Evolutionary conservation across 2,888 invertebrate genomes (phyloP).

Genomic region (Sphecodes monilicornis): DNA sequence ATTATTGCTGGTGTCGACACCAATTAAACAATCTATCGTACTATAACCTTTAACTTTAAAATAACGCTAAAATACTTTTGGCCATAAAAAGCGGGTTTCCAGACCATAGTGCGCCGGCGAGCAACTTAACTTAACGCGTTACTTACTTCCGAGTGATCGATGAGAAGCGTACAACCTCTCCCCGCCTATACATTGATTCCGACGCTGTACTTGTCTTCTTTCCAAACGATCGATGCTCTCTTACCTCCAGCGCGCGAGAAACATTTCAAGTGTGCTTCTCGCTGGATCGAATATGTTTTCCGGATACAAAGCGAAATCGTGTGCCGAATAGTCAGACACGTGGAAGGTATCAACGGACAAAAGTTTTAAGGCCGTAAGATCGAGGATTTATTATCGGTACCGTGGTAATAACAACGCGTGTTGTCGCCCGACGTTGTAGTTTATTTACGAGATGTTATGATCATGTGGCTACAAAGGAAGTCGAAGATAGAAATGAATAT

Average conservation of each 20-base stretch:
- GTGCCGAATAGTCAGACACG: background rate
- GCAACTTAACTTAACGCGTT: slow-evolving; percentile 5
- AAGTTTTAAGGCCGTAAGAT: background rate
- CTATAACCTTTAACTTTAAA: too few species aligned
- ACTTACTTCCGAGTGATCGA: slow-evolving; percentile 3
- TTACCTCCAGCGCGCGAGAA: background rate
- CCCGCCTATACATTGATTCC: background rate
- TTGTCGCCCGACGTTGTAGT: background rate
- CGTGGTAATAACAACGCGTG: background rate
- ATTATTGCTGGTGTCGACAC: too few species aligned
- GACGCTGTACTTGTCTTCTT: background rate
- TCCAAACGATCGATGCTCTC: background rate
- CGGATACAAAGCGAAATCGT: background rate
- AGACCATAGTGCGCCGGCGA: too few species aligned
- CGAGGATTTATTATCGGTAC: background rate
- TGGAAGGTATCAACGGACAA: background rate
- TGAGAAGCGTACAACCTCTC: background rate
- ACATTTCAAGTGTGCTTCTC: background rate
- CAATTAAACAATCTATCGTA: too few species aligned
- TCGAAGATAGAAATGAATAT: slow-evolving; percentile 3
- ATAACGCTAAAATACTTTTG: too few species aligned
- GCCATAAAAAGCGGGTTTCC: too few species aligned
- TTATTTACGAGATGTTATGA: slow-evolving; percentile 9
- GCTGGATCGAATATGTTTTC: background rate
- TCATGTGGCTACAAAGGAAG: background rate